These are phyloP conservation scores for Phalacrocorax brasilianus DNA, from an alignment of 2,113 vertebrate species.

Conservation along the genomic window DNA sequence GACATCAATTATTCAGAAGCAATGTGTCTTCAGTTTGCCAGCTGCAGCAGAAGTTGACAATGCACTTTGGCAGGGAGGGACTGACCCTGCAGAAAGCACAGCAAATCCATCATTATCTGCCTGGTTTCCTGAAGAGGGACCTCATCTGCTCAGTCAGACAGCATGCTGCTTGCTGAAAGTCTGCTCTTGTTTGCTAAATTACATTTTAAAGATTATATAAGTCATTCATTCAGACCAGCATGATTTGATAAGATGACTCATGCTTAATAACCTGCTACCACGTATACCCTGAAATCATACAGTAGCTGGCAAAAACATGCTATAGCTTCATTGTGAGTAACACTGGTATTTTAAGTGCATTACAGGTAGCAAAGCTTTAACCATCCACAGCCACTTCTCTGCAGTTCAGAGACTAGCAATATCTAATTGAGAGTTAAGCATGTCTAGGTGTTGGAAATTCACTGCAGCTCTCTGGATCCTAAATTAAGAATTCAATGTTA, in stretches of 20 bases:
- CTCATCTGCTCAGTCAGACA: neutral
- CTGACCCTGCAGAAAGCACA: neutral
- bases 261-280: slow-evolving; percentile 14
- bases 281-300: neutral
- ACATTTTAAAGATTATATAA: slow-evolving; percentile 21
- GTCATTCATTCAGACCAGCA: neutral
- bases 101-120: neutral
- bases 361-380: neutral
- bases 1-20: neutral
- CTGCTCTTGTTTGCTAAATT: neutral
- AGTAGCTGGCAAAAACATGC: slow-evolving; percentile 17
- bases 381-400: neutral
- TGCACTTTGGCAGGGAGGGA: neutral
- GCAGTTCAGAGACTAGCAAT: neutral
- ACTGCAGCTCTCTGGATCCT: neutral
- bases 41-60: neutral
- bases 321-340: neutral
- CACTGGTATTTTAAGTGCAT: neutral
- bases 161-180: neutral
- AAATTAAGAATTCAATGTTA: neutral
- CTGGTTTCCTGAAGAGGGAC: neutral
- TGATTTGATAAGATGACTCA: slow-evolving; percentile 26
- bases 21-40: neutral
- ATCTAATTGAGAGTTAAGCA: neutral
- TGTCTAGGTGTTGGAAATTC: neutral